These are phyloP conservation scores for Catotricha subobsoleta DNA, from an alignment of 2,888 invertebrate genomes.

Conservation along the genomic window DNA sequence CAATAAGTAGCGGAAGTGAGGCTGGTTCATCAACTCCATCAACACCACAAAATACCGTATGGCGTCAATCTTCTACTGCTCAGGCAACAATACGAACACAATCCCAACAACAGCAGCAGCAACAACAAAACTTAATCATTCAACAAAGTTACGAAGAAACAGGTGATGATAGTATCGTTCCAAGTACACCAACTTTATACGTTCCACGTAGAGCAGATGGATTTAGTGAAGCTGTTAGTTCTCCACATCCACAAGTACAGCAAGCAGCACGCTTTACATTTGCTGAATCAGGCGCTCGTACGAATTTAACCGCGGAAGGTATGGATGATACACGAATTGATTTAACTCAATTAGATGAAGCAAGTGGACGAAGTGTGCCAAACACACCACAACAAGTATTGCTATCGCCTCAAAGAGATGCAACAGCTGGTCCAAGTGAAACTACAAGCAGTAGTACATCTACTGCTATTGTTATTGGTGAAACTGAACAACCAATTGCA, in stretches of 20 bases:
- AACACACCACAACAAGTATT: slow-evolving; percentile 3
- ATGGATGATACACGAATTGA: slow-evolving; percentile 63
- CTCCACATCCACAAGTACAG: slow-evolving; percentile 64
- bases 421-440: slow-evolving; percentile 14
- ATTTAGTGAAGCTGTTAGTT: slow-evolving; percentile 82
- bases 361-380: neutral
- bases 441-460: slow-evolving; percentile 23
- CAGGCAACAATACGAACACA: slow-evolving; percentile 12
- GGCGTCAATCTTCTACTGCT: neutral
- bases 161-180: slow-evolving; percentile 50
- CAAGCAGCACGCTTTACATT: slow-evolving; percentile 44
- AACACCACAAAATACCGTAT: slow-evolving; percentile 8
- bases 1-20: slow-evolving; percentile 60
- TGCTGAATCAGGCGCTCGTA: slow-evolving; percentile 36
- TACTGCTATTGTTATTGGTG: slow-evolving; percentile 12
- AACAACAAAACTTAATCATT: slow-evolving; percentile 19
- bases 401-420: slow-evolving; percentile 16
- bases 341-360: slow-evolving; percentile 23
- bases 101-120: slow-evolving; percentile 16
- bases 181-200: slow-evolving; percentile 74
- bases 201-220: slow-evolving; percentile 68
- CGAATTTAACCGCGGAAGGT: slow-evolving; percentile 40
- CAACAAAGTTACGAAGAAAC: slow-evolving; percentile 27
- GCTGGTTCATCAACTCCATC: slow-evolving; percentile 20
- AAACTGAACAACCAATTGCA: slow-evolving; percentile 18